These are phyloP conservation scores for Pseudopleuronectes americanus DNA, from an alignment of 2,797 vertebrate genomes.

Conservation along the genomic window DNA sequence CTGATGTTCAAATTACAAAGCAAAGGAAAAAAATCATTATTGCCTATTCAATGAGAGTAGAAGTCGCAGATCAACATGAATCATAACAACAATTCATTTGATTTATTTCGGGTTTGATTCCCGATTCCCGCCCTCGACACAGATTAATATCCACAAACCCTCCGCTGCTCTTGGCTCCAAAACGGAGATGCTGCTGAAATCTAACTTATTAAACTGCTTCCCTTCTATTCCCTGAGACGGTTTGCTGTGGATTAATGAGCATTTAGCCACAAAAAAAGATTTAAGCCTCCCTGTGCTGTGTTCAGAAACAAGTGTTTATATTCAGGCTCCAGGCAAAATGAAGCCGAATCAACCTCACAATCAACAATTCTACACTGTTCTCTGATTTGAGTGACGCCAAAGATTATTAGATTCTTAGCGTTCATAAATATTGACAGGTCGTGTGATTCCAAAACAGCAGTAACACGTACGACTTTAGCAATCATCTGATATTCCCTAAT, in stretches of 20 bases:
- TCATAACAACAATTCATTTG: neutral
- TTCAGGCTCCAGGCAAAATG: neutral
- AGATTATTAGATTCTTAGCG: conserved; percentile 17
- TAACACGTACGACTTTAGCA: conserved; percentile 16
- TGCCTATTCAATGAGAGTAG: neutral
- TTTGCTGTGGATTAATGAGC: conserved; percentile 20
- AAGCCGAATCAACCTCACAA: neutral
- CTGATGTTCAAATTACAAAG: neutral
- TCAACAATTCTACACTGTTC: neutral
- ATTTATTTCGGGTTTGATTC: neutral
- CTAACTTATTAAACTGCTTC: conserved; percentile 1
- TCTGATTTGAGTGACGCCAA: conserved; percentile 20
- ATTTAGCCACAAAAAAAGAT: conserved; percentile 4
- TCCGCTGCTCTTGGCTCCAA: conserved; percentile 13
- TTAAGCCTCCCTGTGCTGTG: neutral
- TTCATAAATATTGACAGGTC: conserved; percentile 9
- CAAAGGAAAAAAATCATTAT: neutral
- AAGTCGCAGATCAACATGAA: neutral
- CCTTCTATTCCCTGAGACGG: neutral
- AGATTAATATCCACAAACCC: conserved; percentile 11
- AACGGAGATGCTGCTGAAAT: neutral
- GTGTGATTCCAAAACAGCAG: neutral
- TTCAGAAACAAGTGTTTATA: neutral
- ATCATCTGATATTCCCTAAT: conserved; percentile 19
- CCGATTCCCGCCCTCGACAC: neutral